Conservation (phyloP, 2,888 invertebrate genomes). For the Tetragnatha montana region DNA sequence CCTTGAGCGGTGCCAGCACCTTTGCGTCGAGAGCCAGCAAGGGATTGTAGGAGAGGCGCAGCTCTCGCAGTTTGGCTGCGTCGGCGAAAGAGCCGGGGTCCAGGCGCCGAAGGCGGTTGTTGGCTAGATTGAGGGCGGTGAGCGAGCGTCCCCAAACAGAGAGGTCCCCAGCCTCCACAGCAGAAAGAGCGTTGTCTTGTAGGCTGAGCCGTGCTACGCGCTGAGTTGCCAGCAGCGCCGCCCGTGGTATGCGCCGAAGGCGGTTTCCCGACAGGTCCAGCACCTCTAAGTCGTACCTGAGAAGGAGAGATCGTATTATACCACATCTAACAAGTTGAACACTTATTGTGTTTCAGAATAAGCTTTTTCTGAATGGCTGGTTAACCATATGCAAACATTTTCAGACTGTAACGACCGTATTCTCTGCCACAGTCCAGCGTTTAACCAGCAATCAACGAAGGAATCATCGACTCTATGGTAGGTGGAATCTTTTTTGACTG, state of each 20-base stretch:
- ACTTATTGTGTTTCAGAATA: no score
- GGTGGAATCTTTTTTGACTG: no score
- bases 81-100: slow-evolving; percentile 86
- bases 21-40: slow-evolving; percentile 60
- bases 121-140: slow-evolving; percentile 91
- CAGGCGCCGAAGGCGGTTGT: slow-evolving; percentile 90
- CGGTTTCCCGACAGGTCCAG: slow-evolving; percentile 72
- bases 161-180: slow-evolving; percentile 81
- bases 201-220: slow-evolving; percentile 71
- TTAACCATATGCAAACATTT: no score
- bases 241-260: slow-evolving; percentile 69
- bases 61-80: slow-evolving; percentile 79
- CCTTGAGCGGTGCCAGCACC: slow-evolving; percentile 73
- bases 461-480: no score
- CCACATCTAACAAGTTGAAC: neutral
- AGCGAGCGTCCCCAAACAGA: slow-evolving; percentile 86
- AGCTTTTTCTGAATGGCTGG: no score
- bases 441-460: no score
- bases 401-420: no score
- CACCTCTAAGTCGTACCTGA: slow-evolving; percentile 65
- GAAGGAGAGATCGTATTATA: neutral
- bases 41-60: slow-evolving; percentile 74
- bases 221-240: slow-evolving; percentile 66
- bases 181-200: slow-evolving; percentile 72
- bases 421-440: no score